Percentiles rank a stretch among this genome's conserved stretches.
phyloP scores from a whole-genome alignment of 2,797 vertebrate species.

The Microhierax caerulescens region DNA sequence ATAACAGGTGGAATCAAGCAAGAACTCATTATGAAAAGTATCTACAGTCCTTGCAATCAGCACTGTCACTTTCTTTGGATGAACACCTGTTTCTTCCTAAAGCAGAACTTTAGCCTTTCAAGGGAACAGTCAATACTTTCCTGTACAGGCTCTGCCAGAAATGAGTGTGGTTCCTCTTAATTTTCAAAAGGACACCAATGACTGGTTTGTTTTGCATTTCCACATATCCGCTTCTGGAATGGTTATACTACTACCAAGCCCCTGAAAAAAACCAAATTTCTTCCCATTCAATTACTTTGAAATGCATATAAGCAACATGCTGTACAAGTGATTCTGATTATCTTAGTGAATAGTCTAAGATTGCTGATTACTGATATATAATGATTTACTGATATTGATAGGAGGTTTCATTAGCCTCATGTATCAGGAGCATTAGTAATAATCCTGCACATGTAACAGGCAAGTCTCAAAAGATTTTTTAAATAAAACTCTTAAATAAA shows the following conservation, averaged over 20 bases:
- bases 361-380: neutral
- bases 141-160: neutral
- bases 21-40: neutral
- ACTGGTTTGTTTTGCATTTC: neutral
- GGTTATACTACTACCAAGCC: neutral
- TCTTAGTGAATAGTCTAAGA: neutral
- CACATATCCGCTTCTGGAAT: neutral
- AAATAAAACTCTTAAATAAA: neutral
- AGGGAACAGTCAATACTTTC: neutral
- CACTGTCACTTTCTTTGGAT: neutral
- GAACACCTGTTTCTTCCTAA: neutral
- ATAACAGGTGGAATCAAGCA: neutral
- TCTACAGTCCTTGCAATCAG: neutral
- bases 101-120: neutral
- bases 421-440: neutral
- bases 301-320: neutral
- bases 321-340: neutral
- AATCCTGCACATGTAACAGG: neutral
- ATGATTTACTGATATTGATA: too few relatives aligned
- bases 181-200: neutral
- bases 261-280: neutral
- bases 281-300: neutral
- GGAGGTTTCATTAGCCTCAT: neutral
- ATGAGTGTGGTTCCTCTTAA: neutral
- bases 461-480: neutral